A percentile compares a stretch with the other conserved stretches of the same genome.
Evolutionary conservation across 2,113 vertebrate genomes (phyloP).

Genomic region (Merops nubicus): DNA sequence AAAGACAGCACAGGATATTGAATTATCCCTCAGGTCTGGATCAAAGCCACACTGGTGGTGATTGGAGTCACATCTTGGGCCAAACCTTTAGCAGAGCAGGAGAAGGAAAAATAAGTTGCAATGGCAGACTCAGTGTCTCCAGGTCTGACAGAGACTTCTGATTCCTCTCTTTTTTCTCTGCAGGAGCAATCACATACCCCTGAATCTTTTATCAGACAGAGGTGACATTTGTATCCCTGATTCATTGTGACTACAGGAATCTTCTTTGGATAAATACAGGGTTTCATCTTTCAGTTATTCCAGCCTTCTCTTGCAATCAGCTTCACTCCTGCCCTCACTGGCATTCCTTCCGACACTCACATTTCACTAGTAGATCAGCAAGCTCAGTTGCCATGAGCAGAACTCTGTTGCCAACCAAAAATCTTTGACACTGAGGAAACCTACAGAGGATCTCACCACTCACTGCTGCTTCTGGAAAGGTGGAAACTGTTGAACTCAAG

Average conservation of each 20-base stretch:
- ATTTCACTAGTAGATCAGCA: slow-evolving; percentile 11
- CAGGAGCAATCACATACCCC: background rate
- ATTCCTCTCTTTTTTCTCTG: background rate
- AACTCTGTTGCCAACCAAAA: background rate
- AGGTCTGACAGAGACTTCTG: background rate
- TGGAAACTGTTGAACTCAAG: background rate
- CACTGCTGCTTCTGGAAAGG: background rate
- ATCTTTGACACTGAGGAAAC: background rate
- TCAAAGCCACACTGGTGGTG: background rate
- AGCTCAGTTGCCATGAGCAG: background rate
- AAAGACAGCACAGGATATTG: background rate
- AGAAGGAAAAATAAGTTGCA: background rate
- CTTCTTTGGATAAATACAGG: slow-evolving; percentile 38
- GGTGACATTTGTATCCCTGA: background rate
- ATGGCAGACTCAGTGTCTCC: background rate
- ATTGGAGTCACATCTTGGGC: background rate
- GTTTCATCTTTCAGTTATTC: slow-evolving; percentile 60
- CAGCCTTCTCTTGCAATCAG: slow-evolving; percentile 33
- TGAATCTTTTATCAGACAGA: background rate
- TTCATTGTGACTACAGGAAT: slow-evolving; percentile 27
- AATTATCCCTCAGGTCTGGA: background rate
- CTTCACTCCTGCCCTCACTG: slow-evolving; percentile 11
- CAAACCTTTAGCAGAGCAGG: background rate
- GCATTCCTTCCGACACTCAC: background rate
- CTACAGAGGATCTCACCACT: background rate